Evolutionary conservation across 1,140 invertebrate genomes (phyloP).

Genomic region (Vollenhovia emeryi): DNA sequence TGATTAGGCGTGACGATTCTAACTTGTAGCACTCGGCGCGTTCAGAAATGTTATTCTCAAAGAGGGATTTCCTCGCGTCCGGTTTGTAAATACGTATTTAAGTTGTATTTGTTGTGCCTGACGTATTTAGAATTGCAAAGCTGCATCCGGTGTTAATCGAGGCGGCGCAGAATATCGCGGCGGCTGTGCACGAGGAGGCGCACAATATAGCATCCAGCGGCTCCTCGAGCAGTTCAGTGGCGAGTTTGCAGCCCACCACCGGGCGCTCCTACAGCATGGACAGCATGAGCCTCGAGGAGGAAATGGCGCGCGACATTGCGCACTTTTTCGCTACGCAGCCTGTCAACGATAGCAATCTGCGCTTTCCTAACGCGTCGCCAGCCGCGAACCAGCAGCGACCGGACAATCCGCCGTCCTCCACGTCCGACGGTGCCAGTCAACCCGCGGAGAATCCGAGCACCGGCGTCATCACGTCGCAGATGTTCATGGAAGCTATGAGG

Average conservation of each 20-base stretch:
- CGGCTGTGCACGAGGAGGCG: constrained; percentile 85
- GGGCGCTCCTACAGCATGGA: constrained; percentile 85
- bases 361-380: constrained; percentile 82
- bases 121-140: constrained; percentile 81
- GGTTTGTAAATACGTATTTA: background rate
- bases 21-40: background rate
- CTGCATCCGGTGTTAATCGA: constrained; percentile 85
- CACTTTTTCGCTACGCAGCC: constrained; percentile 82
- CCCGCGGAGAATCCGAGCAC: constrained; percentile 64
- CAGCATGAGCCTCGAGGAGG: constrained; percentile 86
- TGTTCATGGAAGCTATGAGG: constrained; percentile 87
- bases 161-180: constrained; percentile 85
- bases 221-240: constrained; percentile 73
- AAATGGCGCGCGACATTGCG: constrained; percentile 86
- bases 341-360: constrained; percentile 69
- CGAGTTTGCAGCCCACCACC: constrained; percentile 75
- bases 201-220: constrained; percentile 75
- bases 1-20: constrained; percentile 60
- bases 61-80: background rate
- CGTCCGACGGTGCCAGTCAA: constrained; percentile 47
- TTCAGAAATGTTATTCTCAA: background rate
- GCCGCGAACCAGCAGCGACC: constrained; percentile 85
- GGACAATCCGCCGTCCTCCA: constrained; percentile 75
- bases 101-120: constrained; percentile 19
- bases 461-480: constrained; percentile 86